Percentiles rank a stretch among this genome's conserved stretches.
These are phyloP conservation scores for Siniperca obscura DNA, from an alignment of 2,797 vertebrate genomes.

Conservation along the genomic window DNA sequence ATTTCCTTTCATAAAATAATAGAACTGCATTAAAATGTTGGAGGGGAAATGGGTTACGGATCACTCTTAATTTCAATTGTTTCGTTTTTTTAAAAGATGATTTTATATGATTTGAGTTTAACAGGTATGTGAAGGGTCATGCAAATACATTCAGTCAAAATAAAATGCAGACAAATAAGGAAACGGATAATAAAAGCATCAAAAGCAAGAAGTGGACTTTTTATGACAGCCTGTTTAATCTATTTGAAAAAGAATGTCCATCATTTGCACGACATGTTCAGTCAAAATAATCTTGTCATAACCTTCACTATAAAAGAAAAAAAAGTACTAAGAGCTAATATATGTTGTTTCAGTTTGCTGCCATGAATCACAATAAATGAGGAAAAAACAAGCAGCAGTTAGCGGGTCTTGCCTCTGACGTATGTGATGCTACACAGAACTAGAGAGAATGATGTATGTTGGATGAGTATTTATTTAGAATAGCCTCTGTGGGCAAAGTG, in stretches of 20 bases:
- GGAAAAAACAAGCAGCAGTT: slow-evolving; percentile 21
- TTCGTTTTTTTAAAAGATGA: neutral
- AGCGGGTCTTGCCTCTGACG: slow-evolving; percentile 29
- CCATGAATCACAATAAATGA: slow-evolving; percentile 14
- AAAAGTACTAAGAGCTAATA: neutral
- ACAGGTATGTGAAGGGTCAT: neutral
- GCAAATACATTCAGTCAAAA: neutral
- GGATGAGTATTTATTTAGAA: slow-evolving; percentile 48
- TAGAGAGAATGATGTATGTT: slow-evolving; percentile 50
- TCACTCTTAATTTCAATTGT: neutral
- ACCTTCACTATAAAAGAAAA: too few relatives aligned
- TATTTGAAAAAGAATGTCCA: neutral
- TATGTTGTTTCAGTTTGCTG: slow-evolving; percentile 36
- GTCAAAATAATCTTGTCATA: neutral
- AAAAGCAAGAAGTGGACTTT: neutral
- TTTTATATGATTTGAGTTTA: neutral
- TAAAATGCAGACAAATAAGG: neutral
- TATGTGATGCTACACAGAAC: slow-evolving; percentile 41
- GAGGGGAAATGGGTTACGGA: neutral
- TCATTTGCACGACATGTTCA: neutral
- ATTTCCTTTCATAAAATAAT: slow-evolving; percentile 33
- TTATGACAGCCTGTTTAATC: neutral
- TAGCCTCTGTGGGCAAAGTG: slow-evolving; percentile 42
- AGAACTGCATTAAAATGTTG: neutral
- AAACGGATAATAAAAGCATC: neutral